These are phyloP conservation scores for Actinostola sp. DNA, from an alignment of 92 coral and sea anemone genomes.

Conservation along the genomic window DNA sequence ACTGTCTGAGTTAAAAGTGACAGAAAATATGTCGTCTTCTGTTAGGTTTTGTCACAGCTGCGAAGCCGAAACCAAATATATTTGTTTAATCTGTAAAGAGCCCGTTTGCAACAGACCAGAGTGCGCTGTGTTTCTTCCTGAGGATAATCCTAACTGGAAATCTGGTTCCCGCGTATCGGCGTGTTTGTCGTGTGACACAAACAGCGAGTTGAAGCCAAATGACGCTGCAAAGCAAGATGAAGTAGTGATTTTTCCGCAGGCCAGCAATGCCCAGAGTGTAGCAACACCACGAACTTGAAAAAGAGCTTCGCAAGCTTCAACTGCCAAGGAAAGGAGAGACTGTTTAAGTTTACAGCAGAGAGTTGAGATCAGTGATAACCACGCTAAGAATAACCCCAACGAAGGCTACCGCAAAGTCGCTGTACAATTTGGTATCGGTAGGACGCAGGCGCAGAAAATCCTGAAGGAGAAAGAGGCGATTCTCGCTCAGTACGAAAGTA, in stretches of 20 bases:
- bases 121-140: slow-evolving; percentile 32
- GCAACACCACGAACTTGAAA: too few species aligned
- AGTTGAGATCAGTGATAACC: slow-evolving; percentile 42
- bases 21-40: slow-evolving; percentile 34
- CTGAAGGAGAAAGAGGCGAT: too few species aligned
- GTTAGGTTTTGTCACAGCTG: slow-evolving; percentile 40
- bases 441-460: too few species aligned
- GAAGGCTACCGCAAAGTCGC: slow-evolving; percentile 54
- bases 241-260: slow-evolving; percentile 19
- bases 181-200: slow-evolving; percentile 26
- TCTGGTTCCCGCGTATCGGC: slow-evolving; percentile 29
- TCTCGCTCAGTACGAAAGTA: too few species aligned
- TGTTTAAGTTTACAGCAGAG: slow-evolving; percentile 53
- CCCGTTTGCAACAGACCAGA: slow-evolving; percentile 40
- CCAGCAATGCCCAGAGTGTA: too few species aligned
- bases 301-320: slow-evolving; percentile 30
- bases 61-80: slow-evolving; percentile 41
- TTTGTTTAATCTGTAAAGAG: slow-evolving; percentile 43
- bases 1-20: background rate
- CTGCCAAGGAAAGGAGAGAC: slow-evolving; percentile 29
- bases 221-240: slow-evolving; percentile 19
- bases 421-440: slow-evolving; percentile 49
- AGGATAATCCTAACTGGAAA: slow-evolving; percentile 53
- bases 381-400: slow-evolving; percentile 50
- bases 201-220: slow-evolving; percentile 19